Evolutionary conservation across 2,888 invertebrate species (phyloP), one percentile per base, ranked within the genome.

Genomic region (Plagodis dolabraria): DNA sequence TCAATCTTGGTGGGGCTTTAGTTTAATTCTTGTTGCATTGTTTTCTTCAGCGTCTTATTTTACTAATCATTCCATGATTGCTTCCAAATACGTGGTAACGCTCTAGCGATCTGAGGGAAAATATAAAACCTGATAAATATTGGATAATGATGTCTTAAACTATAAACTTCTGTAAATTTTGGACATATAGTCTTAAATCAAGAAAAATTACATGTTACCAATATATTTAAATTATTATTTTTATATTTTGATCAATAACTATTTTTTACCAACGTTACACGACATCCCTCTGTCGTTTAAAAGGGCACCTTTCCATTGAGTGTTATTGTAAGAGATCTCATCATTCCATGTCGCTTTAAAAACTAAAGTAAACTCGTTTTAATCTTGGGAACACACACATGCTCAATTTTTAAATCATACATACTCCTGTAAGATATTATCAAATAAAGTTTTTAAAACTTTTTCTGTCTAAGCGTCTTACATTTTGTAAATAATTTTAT

Each of bases 281-380:
- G 44, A 33, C 11, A n/a, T 33, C 40, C 47, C 6, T 33, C 10
- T 44, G 11, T 62, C 47, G 51, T 55, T 22, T 35, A 54, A 33
- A n/a, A 36, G 11, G 47, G 47, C 51, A 43, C 11, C 22, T 60
- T 66, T 65, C 61, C 64, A 59, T 46, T 75, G 72, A 55, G 22
- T 53, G 42, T 63, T 56, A 75, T 64, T 57, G 63, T 80, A 69
- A 82, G 82, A 86, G 92, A 91, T 92, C 92, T 91, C 91, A 92
- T 82, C 92, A 92, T 92, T 92, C 92, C 91, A 90, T 79, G 74
- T 69, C 79, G 72, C 85, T 86, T 89, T 88, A 89, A 87, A 86
- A 75, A 71, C 57, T 65, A 69, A 51, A 80, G 80, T 84, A 83
- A 83, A 81, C 81, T 83, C 46, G 46, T 61, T 60, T 50, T 54